Conservation (phyloP, 2,888 invertebrate genomes). For the Sarcophaga caerulescens region DNA sequence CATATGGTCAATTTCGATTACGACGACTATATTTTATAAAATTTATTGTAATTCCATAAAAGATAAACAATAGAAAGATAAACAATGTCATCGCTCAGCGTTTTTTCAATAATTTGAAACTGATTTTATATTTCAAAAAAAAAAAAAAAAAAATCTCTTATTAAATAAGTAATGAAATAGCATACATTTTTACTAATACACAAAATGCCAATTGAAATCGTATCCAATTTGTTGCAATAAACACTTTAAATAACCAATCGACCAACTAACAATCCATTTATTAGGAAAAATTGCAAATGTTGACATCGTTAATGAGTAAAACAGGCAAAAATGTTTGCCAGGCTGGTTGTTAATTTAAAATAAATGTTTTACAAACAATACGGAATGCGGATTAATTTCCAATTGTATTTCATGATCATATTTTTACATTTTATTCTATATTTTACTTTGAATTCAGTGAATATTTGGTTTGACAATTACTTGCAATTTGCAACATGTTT, state of each 20-base stretch:
- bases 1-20: too few species aligned
- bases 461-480: slow-evolving; percentile 35
- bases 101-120: too few species aligned
- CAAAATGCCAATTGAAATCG: neutral
- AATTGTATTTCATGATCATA: slow-evolving; percentile 37
- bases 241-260: neutral
- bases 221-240: neutral
- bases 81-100: too few species aligned
- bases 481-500: slow-evolving; percentile 46
- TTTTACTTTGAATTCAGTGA: slow-evolving; percentile 10
- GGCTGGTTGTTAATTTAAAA: neutral
- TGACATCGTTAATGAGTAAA: neutral
- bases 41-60: too few species aligned
- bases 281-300: neutral
- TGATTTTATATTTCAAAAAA: neutral
- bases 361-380: slow-evolving; percentile 22
- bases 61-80: too few species aligned
- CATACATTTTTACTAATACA: neutral
- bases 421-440: slow-evolving; percentile 39
- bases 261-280: neutral
- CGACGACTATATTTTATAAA: too few species aligned
- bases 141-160: neutral
- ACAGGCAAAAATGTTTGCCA: neutral
- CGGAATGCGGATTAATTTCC: slow-evolving; percentile 54
- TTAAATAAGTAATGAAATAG: neutral